These are phyloP conservation scores for Tetramorium parvispinum DNA, from an alignment of 1,140 invertebrate species.

Conservation along the genomic window DNA sequence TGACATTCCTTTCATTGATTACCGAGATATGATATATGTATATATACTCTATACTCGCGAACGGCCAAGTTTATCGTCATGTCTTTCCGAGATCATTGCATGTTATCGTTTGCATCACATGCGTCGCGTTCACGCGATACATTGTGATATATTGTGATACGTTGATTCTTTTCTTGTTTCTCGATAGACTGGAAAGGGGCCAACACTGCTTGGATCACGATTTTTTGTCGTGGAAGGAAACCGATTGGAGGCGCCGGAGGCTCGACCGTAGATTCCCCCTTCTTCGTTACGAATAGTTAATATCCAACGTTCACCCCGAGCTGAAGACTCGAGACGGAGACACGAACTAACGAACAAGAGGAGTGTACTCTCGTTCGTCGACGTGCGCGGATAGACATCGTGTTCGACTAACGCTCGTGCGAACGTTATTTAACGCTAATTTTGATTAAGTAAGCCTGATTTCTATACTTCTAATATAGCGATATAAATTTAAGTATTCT, in stretches of 20 bases:
- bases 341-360: conserved; percentile 21
- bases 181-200: not conserved
- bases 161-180: not conserved
- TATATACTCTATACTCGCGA: not conserved
- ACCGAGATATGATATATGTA: not conserved
- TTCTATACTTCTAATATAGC: not conserved
- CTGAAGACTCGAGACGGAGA: conserved; percentile 18
- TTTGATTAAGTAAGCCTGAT: conserved; percentile 40
- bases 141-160: not conserved
- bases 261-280: conserved; percentile 46
- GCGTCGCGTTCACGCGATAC: not conserved
- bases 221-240: conserved; percentile 52
- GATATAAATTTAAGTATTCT: not conserved
- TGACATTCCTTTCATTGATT: not conserved
- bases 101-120: not conserved
- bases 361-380: conserved; percentile 10
- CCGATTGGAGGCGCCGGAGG: conserved; percentile 57
- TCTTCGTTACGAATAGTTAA: conserved; percentile 22
- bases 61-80: not conserved
- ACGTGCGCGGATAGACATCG: not conserved
- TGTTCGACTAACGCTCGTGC: not conserved
- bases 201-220: conserved; percentile 33
- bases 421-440: not conserved
- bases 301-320: conserved; percentile 21
- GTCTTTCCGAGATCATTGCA: not conserved